Conservation (phyloP, 2,113 vertebrate species). For the Lathamus discolor region DNA sequence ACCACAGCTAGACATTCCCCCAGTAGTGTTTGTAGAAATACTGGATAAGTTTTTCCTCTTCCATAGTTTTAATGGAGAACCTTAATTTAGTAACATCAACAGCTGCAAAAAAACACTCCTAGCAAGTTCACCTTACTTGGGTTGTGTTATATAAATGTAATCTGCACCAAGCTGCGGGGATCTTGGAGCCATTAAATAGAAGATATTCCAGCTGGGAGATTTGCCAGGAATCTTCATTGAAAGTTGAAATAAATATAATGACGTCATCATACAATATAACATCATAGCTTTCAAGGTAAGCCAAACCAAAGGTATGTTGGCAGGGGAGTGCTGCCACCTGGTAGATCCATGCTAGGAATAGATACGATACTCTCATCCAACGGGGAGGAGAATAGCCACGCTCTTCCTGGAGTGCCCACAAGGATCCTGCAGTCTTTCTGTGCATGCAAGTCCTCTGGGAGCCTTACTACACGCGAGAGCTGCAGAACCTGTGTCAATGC, state of each 20-base stretch:
- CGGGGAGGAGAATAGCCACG: not conserved
- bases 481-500: slow-evolving; percentile 51
- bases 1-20: not conserved
- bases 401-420: slow-evolving; percentile 16
- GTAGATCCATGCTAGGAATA: slow-evolving; percentile 56
- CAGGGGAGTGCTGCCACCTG: slow-evolving; percentile 51
- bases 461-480: not conserved
- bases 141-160: slow-evolving; percentile 11
- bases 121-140: slow-evolving; percentile 16
- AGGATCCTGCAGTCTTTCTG: slow-evolving; percentile 17
- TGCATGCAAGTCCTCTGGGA: not conserved
- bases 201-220: slow-evolving; percentile 46
- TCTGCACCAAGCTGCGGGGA: slow-evolving; percentile 1
- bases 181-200: slow-evolving; percentile 37
- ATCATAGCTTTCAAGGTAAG: slow-evolving; percentile 59
- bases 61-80: slow-evolving; percentile 1
- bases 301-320: slow-evolving; percentile 67
- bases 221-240: slow-evolving; percentile 49
- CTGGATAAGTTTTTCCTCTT: not conserved
- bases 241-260: slow-evolving; percentile 59
- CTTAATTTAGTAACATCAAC: slow-evolving; percentile 30
- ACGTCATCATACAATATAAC: slow-evolving; percentile 60
- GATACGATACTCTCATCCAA: not conserved
- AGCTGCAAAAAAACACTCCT: not conserved
- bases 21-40: not conserved